Base-by-base conservation (phyloP, 2,888 invertebrate species). In the Girardia tigrina region DNA sequence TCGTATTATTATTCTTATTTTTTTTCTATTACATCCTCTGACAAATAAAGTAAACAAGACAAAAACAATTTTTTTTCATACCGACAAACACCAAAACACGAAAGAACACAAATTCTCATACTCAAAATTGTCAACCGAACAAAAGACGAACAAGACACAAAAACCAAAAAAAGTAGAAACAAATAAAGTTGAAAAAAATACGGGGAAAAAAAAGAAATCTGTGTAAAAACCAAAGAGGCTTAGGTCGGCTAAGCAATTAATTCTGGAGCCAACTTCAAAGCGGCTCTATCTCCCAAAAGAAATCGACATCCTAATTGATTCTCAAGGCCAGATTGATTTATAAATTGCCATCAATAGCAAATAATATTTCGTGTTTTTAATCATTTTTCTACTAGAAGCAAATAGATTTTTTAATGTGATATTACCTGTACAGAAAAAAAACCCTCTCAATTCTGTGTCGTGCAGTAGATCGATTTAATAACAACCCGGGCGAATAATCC, bases 221-320 rank as follows among this genome's bases (percentile, higher is more conserved):
- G 56, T 56, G 56, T 56, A 56, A 56, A 56, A 56, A 56, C 56
- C n/a, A 56, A 56, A 56, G 20, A 56, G 56, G 56, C 56, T 56
- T 56, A 56, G 56, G n/a, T 56, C 56, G 23, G 56, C 56, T 12
- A 56, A 56, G 56, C 56, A 56, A 56, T 56, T 56, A 56, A 56
- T 56, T 56, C 56, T 56, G 56, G 56, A 56, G 56, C 56, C 56
- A 56, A 56, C 56, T 56, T 56, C 56, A 56, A 56, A 56, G 56
- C 56, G 56, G 56, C 56, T 56, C 56, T 56, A 56, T 56, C 56
- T 56, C 56, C 56, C 56, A 56, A 56, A 56, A 56, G 56, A 56
- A 56, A 56, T 56, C 56, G 56, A 56, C 56, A 56, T 56, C 56
- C 56, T 56, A 56, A 56, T 56, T 56, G 56, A 56, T 56, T 56